Base-by-base conservation (phyloP, 2,113 vertebrate genomes). In the Donacobius atricapilla region DNA sequence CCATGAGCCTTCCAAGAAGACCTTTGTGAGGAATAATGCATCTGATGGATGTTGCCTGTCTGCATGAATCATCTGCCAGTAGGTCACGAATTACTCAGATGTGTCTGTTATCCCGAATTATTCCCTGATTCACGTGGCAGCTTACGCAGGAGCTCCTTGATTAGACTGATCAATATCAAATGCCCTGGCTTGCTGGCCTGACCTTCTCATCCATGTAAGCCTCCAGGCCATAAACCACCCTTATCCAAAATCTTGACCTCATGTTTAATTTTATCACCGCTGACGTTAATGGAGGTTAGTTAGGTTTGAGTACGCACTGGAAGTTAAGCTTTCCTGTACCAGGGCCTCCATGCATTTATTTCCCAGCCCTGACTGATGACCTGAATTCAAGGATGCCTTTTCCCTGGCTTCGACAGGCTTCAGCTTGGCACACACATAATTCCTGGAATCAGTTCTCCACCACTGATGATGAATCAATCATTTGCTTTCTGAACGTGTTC, bases 161-260 rank as follows among this genome's bases (percentile, higher is more conserved):
- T 96, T 96, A 96, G 88, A 86, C 91, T 97, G 85, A 71, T 92
- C 91, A 81, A 21, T 96, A 94, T 95, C 19, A 1, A 95, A 85
- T 0, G 3, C 79, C 44, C 87, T 7, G 18, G 66, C 81, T 96
- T 17, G 2, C 91, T 31, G 45, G 84, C 75, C 73, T 91, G 84
- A 93, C 87, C 76, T 94, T 94, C 93, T 90, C 31, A 11, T 65
- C 76, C 54, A 56, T 75, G 12, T 40, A 73, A 94, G 68, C 63
- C 92, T 94, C 22, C 47, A 54, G 87, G 87, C 63, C 64, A 73
- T 83, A 91, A 91, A 90, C 35, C 31, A 37, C 30, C 47, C 95
- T 95, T 97, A 96, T 96, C 93, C 75, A 88, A 90, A 94, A 96
- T 95, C 94, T 95, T 96, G 85, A 94, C 94, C 85, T 96, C 68